Evolutionary conservation across 2,888 invertebrate genomes (phyloP), one percentile per base, ranked within the genome.

Genomic region (Pammene aurita): DNA sequence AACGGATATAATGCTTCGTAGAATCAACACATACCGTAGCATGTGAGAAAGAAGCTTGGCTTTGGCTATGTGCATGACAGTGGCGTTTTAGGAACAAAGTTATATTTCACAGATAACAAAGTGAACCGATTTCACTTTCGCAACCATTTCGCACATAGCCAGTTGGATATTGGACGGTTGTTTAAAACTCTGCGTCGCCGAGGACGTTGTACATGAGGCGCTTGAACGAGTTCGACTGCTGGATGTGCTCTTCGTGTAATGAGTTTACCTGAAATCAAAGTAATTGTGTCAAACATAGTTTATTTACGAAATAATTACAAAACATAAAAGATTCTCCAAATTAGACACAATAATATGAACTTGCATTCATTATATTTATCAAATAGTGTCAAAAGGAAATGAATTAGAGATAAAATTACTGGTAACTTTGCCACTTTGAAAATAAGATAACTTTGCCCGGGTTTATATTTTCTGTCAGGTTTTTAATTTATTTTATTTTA

Each of bases 161-260:
- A n/a, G 16, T 9, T 26, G 5, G 6, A 5, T 13, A 54, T 34
- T 54, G 54, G 70, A 66, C 67, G 72, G 74, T 18, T 67, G n/a
- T 54, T 76, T 94, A 94, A 79, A 93, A 94, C 75, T 95, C 94
- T 72, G 95, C 94, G 90, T 96, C 96, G 77, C 96, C 96, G 85
- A 97, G 94, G 77, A 98, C 97, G 93, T 96, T 96, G 94, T 96
- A 96, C 97, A 97, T 97, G 85, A 98, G 95, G 86, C 97, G 96
- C 89, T 96, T 97, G 94, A 98, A 98, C 75, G 97, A 97, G 89
- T 96, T 96, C 89, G 97, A 97, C 89, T 98, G 98, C 83, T 97
- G 97, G 85, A 98, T 97, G 81, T 94, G 94, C 84, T 97, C 97
- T 82, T 95, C 95, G 77, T 95, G 94, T 80, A 95, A 85, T 67